These are phyloP conservation scores for Pegoplata infirma DNA, from an alignment of 2,888 invertebrate species.

Conservation along the genomic window DNA sequence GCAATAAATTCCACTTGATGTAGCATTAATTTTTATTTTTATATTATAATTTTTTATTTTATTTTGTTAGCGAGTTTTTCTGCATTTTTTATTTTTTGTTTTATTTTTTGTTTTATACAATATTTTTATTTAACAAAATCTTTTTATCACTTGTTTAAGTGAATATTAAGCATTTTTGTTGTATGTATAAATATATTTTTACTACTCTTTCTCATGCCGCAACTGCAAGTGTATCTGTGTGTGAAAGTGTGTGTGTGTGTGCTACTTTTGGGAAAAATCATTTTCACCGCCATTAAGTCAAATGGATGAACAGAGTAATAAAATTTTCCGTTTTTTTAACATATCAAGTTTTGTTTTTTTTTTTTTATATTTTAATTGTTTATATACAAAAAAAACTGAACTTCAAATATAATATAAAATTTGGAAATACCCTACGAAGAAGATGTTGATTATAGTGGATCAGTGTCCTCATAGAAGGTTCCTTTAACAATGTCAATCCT, in stretches of 20 bases:
- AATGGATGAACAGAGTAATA: conserved; percentile 75
- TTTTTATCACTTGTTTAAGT: conserved; percentile 53
- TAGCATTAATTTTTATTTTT: conserved; percentile 53
- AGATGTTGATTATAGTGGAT: too few relatives aligned
- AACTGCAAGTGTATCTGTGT: too few relatives aligned
- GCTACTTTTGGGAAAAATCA: conserved; percentile 63
- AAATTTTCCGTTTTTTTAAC: conserved; percentile 68
- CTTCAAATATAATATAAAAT: too few relatives aligned
- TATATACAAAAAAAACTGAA: conserved; percentile 59
- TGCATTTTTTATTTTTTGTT: conserved; percentile 2
- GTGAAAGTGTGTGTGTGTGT: too few relatives aligned
- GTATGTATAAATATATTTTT: conserved; percentile 3
- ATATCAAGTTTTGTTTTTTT: too few relatives aligned
- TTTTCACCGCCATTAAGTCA: conserved; percentile 76
- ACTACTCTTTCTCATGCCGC: neutral
- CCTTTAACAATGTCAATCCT: too few relatives aligned
- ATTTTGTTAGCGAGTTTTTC: too few relatives aligned
- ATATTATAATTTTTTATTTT: conserved; percentile 28
- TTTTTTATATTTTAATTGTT: conserved; percentile 65
- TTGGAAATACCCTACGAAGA: too few relatives aligned
- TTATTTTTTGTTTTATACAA: neutral
- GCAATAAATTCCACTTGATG: conserved; percentile 57
- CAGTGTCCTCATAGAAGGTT: too few relatives aligned
- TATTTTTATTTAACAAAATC: conserved; percentile 30
- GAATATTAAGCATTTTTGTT: conserved; percentile 53